A percentile compares a stretch with the other conserved stretches of the same genome.
Evolutionary conservation across 2,113 vertebrate species (phyloP).

Genomic region (Phasianus colchicus): DNA sequence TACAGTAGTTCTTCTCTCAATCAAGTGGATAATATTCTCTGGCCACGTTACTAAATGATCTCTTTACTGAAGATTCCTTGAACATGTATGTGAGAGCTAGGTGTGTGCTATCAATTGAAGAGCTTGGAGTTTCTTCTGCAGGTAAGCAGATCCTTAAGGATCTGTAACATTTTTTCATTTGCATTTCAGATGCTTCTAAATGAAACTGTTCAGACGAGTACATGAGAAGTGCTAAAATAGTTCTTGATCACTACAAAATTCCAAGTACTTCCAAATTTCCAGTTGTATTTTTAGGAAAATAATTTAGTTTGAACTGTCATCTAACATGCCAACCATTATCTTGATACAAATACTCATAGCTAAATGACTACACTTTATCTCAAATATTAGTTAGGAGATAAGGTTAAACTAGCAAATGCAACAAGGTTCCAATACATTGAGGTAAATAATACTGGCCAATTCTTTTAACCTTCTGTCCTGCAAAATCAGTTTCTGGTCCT

Average conservation of each 20-base stretch:
- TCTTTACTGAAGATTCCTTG: background rate
- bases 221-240: background rate
- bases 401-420: background rate
- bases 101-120: background rate
- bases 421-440: conserved; percentile 23
- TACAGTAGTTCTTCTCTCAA: background rate
- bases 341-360: conserved; percentile 8
- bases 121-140: conserved; percentile 11
- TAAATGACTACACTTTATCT: conserved; percentile 37
- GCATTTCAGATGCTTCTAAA: conserved; percentile 30
- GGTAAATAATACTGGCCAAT: background rate
- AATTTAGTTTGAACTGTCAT: conserved; percentile 5
- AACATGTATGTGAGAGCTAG: background rate
- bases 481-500: background rate
- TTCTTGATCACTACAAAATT: conserved; percentile 9
- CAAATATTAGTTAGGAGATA: background rate
- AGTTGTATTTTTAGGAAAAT: background rate
- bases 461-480: conserved; percentile 27
- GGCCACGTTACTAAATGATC: background rate
- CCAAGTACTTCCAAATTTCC: conserved; percentile 2
- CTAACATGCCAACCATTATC: conserved; percentile 24
- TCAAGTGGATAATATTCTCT: background rate
- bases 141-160: conserved; percentile 54
- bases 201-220: background rate
- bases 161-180: conserved; percentile 40